These are phyloP conservation scores for Melierax canorus DNA, from an alignment of 2,113 vertebrate genomes.

Conservation along the genomic window DNA sequence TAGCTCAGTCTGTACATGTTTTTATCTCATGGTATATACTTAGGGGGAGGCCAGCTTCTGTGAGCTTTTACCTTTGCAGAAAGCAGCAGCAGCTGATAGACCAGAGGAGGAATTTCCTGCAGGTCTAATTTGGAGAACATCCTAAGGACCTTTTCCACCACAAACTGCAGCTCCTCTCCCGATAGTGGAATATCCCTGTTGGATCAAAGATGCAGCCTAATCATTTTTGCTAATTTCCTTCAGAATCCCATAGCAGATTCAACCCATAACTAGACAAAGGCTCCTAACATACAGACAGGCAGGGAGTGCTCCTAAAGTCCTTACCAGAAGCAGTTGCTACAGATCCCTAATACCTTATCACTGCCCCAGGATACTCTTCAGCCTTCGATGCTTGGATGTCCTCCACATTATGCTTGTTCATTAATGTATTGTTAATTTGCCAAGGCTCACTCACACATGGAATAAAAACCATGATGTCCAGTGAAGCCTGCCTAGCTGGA, in stretches of 20 bases:
- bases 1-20: neutral
- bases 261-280: neutral
- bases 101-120: slow-evolving; percentile 92
- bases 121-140: slow-evolving; percentile 89
- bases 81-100: slow-evolving; percentile 93
- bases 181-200: slow-evolving; percentile 87
- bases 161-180: slow-evolving; percentile 86
- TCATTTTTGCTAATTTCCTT: neutral
- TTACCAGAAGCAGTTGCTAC: neutral
- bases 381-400: neutral
- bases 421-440: neutral
- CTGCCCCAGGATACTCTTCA: neutral
- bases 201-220: neutral
- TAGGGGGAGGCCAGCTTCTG: rapidly evolving
- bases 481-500: too few species aligned
- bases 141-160: slow-evolving; percentile 86
- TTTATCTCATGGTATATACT: neutral
- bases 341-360: neutral
- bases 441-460: neutral
- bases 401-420: neutral
- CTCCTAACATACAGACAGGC: neutral
- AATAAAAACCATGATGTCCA: neutral
- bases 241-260: neutral
- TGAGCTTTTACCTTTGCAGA: slow-evolving; percentile 83
- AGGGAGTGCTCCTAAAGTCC: neutral